These are phyloP conservation scores for Mantis religiosa DNA, from an alignment of 2,888 invertebrate species.

Conservation along the genomic window DNA sequence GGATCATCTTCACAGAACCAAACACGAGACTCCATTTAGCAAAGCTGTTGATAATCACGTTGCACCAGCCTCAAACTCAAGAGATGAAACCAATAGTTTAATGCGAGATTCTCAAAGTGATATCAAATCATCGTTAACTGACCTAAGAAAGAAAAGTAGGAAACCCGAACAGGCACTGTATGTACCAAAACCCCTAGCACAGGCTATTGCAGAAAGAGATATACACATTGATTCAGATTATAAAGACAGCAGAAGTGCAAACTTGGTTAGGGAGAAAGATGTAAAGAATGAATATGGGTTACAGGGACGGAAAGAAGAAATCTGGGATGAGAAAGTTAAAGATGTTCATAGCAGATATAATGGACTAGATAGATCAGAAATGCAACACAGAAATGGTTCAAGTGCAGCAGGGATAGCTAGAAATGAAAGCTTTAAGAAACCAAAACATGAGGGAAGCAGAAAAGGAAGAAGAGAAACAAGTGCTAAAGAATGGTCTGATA, in stretches of 20 bases:
- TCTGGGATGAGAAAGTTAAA: conserved; percentile 24
- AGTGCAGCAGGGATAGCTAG: not conserved
- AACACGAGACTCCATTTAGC: not conserved
- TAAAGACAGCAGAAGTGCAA: not conserved
- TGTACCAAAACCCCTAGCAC: conserved; percentile 49
- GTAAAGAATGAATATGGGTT: conserved; percentile 12
- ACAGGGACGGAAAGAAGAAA: conserved; percentile 19
- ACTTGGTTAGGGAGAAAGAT: not conserved
- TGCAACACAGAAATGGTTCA: conserved; percentile 14
- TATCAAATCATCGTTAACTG: conserved; percentile 11
- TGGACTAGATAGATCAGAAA: conserved; percentile 5
- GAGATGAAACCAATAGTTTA: conserved; percentile 28
- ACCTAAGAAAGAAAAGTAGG: conserved; percentile 42
- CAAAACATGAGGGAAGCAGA: conserved; percentile 16
- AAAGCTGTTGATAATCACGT: conserved; percentile 33
- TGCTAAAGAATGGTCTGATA: conserved; percentile 12
- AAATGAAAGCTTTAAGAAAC: conserved; percentile 11
- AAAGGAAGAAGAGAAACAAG: conserved; percentile 7
- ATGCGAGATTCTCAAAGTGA: conserved; percentile 15
- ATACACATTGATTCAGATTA: conserved; percentile 39
- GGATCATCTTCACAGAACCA: conserved; percentile 21
- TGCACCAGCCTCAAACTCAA: conserved; percentile 32
- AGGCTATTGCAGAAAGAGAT: conserved; percentile 45
- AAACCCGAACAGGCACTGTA: conserved; percentile 56
- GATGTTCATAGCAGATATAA: not conserved